A percentile compares a stretch with the other conserved stretches of the same genome.
Conservation (phyloP, 2,113 vertebrate genomes). For the Melanerpes formicivorus region DNA sequence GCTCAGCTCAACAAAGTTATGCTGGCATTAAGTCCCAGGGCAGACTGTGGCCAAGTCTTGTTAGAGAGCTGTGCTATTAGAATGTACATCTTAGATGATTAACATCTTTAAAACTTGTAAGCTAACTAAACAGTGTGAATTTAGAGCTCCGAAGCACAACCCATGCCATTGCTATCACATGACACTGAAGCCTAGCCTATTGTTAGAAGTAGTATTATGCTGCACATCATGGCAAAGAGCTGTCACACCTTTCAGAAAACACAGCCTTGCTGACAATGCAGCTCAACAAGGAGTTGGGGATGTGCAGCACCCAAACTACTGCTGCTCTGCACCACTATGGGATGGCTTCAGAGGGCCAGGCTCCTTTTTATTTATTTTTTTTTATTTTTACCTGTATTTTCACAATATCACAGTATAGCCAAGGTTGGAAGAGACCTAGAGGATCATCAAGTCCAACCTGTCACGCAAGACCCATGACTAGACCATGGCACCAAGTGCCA, state of each 20-base stretch:
- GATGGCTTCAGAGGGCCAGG: not conserved
- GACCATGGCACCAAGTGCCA: no score
- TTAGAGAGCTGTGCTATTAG: not conserved
- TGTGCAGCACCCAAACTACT: not conserved
- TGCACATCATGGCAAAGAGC: not conserved
- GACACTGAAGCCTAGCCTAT: not conserved
- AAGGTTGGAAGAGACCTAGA: no score
- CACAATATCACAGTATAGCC: no score
- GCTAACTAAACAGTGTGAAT: not conserved
- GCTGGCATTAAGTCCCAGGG: not conserved
- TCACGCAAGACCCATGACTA: no score
- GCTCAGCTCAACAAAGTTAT: not conserved
- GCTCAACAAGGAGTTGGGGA: accelerated
- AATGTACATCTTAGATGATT: not conserved
- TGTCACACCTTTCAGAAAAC: not conserved
- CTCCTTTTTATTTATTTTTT: not conserved
- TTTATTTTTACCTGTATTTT: not conserved
- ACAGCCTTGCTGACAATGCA: not conserved
- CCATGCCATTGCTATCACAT: accelerated
- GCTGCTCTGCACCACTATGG: not conserved
- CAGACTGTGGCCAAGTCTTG: not conserved
- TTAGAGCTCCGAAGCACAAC: not conserved
- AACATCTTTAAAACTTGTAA: not conserved
- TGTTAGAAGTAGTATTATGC: not conserved
- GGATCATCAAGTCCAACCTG: no score